These are phyloP conservation scores for Aurelia sp. DNA, from an alignment of 30 jellyfish, hydroid and myxozoan genomes.

Conservation along the genomic window DNA sequence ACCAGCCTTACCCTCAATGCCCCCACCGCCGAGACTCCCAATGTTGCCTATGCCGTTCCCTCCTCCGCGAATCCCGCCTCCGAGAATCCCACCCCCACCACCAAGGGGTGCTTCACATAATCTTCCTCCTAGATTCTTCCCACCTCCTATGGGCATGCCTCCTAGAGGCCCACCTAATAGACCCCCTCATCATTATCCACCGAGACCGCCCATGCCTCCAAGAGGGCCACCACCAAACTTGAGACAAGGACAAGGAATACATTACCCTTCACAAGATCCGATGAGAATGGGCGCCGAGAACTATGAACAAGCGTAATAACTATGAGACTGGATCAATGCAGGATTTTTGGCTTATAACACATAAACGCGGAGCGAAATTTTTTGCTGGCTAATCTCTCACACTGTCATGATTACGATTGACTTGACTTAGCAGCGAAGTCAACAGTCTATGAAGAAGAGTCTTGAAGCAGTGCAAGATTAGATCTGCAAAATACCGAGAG, in stretches of 20 bases:
- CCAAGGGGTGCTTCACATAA: slow-evolving; percentile 66
- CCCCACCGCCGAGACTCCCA: slow-evolving; percentile 53
- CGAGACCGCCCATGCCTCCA: slow-evolving; percentile 79
- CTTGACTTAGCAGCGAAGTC: no score
- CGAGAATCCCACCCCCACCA: slow-evolving; percentile 76
- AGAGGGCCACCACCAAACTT: slow-evolving; percentile 31
- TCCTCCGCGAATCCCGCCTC: slow-evolving; percentile 61
- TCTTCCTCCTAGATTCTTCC: slow-evolving; percentile 51
- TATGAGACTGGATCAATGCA: no score
- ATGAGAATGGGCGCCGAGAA: slow-evolving; percentile 91
- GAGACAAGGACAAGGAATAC: slow-evolving; percentile 55
- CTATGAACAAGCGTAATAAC: no score
- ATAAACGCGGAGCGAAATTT: no score
- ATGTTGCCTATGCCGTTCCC: slow-evolving; percentile 57
- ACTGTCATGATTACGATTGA: no score
- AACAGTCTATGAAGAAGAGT: no score
- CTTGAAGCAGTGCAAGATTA: no score
- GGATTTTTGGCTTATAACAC: no score
- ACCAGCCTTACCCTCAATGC: slow-evolving; percentile 67
- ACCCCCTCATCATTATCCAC: slow-evolving; percentile 54
- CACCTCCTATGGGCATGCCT: slow-evolving; percentile 74
- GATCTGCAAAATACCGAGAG: no score
- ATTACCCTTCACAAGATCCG: slow-evolving; percentile 99
- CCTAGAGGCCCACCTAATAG: slow-evolving; percentile 72
- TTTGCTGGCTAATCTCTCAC: no score